Evolutionary conservation across 2,888 invertebrate genomes (phyloP), one percentile per base, ranked within the genome.

Genomic region (Cheilosia pagana): DNA sequence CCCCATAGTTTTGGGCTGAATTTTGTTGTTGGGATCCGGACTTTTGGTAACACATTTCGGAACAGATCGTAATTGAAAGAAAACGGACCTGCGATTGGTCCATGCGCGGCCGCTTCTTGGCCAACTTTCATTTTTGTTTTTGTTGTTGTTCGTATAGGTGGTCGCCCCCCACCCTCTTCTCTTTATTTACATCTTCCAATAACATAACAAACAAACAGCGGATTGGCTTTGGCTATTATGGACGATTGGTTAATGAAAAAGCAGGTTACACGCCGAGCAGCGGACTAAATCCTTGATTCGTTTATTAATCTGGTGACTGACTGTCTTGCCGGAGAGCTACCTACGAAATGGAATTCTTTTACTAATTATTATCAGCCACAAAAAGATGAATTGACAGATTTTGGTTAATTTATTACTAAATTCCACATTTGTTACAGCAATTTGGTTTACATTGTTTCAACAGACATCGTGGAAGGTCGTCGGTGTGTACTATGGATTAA

Each of bases 111-210:
- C 16, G 14, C 65, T 59, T 63, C 59, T 79, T 68, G 53, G 53
- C 57, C 70, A 83, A 70, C 79, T 83, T 79, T 83, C 83, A 83
- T 83, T 78, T 83, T 82, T 82, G 48, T 74, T 67, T 67, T 79
- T 79, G 45, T 62, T 25, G 21, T 50, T 50, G 43, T 52, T 48
- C 53, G 45, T 63, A 48, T 59, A 53, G 62, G 60, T 10, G n/a
- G 48, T 31, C 23, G 43, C 57, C 78, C 65, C 48, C 63, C 68
- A n/a, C 67, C 50, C 45, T 23, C 53, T 28, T 28, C 28, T 53
- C 43, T 55, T 68, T 77, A 83, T 70, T 75, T 70, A 65, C 75
- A 79, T 63, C 74, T 70, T 68, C 82, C 82, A 83, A 83, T 83
- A 83, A 83, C 68, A 83, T 35, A 78, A 57, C 83, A 75, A 74